Base-by-base conservation (phyloP, 2,888 invertebrate genomes). In the Brachynemurus nebulosus region DNA sequence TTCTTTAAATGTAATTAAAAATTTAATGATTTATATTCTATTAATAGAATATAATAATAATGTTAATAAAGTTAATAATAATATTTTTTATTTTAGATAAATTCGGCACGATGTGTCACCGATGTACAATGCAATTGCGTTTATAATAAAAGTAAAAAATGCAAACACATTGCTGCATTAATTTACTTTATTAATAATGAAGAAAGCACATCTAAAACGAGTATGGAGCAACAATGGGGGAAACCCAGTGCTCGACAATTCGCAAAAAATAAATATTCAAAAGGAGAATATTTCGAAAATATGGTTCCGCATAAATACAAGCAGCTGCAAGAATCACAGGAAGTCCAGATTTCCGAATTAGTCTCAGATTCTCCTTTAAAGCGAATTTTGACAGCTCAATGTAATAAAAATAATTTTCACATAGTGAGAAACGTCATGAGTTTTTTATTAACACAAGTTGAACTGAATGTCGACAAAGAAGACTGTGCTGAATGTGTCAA, bases 201-300 rank as follows among this genome's bases (percentile, higher is more conserved):
- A 25, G 44, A 48, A 18, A 51, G 52, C 30, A 19, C 44, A 19
- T 48, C 49, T 6, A 52, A 52, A 43, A 51, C 50, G n/a, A 42
- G 43, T 44, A 17, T 37, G 17, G 46, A 51, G 40, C 49, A 51
- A 41, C 40, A 48, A 44, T 51, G 49, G 50, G 27, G 27, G 11
- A 27, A 27, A 27, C 27, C 27, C 27, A 27, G 27, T 27, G 27
- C 27, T 27, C 27, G 40, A n/a, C 46, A 49, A 40, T 46, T 49
- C 35, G 40, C 44, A 2, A 42, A 48, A 41, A 42, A 50, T 21
- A 51, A 50, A 34, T 52, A 52, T 27, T 43, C 42, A 2, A 52
- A 52, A 37, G 49, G 51, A 25, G 35, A 34, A 44, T 44, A 48
- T 45, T 49, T 49, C 36, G 27, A 20, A 17, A 27, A 50, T 23